Conservation (phyloP, 1,140 invertebrate genomes). For the Pararge aegeria region DNA sequence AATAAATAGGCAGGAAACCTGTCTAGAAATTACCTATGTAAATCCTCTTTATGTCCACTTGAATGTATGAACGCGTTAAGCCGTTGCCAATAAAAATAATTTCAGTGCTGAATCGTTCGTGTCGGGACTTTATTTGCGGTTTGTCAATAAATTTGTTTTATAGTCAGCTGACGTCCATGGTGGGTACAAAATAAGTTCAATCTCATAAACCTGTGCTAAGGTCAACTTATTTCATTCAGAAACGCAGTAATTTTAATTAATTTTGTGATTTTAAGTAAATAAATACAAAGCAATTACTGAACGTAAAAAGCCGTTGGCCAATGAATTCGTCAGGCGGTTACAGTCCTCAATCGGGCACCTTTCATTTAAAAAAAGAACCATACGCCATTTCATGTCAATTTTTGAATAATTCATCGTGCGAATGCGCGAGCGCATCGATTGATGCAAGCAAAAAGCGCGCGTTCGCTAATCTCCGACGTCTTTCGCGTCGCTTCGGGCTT, state of each 20-base stretch:
- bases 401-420: constrained; percentile 78
- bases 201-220: constrained; percentile 26
- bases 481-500: constrained; percentile 64
- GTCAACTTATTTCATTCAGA: constrained; percentile 22
- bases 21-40: background rate
- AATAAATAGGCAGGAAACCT: background rate
- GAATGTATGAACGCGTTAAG: background rate
- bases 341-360: constrained; percentile 79
- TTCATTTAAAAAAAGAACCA: constrained; percentile 77
- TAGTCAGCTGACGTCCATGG: constrained; percentile 37
- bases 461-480: constrained; percentile 75
- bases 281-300: constrained; percentile 69
- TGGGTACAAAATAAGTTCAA: constrained; percentile 24
- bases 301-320: constrained; percentile 74
- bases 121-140: constrained; percentile 66
- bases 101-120: constrained; percentile 34
- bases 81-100: constrained; percentile 9
- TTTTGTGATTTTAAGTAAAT: constrained; percentile 30
- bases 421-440: constrained; percentile 78
- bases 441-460: constrained; percentile 77
- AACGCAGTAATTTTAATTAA: constrained; percentile 26
- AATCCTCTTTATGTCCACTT: background rate
- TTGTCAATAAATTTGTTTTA: constrained; percentile 60
- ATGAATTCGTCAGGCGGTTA: constrained; percentile 79
- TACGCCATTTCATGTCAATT: constrained; percentile 80